Evolutionary conservation across 2,888 invertebrate genomes (phyloP), one percentile per base, ranked within the genome.

Genomic region (Trichopoda pennipes): DNA sequence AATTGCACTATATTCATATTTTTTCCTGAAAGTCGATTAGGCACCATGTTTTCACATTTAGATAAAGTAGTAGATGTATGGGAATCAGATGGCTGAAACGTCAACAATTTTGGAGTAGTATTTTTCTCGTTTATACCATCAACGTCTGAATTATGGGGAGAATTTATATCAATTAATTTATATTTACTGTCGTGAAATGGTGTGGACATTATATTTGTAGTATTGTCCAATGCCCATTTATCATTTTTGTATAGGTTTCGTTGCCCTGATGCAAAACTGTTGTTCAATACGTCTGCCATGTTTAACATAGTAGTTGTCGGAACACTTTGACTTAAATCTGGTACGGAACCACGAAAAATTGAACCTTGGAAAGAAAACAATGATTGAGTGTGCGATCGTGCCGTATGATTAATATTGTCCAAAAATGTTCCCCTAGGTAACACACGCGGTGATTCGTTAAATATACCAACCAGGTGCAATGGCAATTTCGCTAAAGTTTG

Each of bases 361-460:
- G 86, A 81, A 53, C 84, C 81, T 68, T 86, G 85, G 0, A 90
- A 88, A 0, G 91, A 85, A 47, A 91, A 83, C 79, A 93, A 92
- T 0, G 94, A 88, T 38, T 93, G 92, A 0, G 93, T 94, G 17
- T 93, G 90, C 0, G 94, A 93, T 0, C 93, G 88, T 0, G 93
- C 92, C 55, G 94, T 86, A 61, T 86, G 86, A 56, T 86, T 86
- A 60, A 84, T 84, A 6, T 92, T 92, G 12, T 93, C 93, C 10
- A 93, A 92, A 85, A 94, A 92, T 12, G 89, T 88, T 68, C 91
- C 89, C 60, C 89, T 88, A 6, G 88, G 86, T 83, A 91, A 73
- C 3, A 89, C 74, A 1, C 90, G 88, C 42, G 87, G 81, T 66
- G 86, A 86, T 12, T 88, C 89, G 69, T 85, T 87, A 70, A 86